These are phyloP conservation scores for Reinhardtius hippoglossoides DNA, from an alignment of 2,113 vertebrate genomes.

Conservation along the genomic window DNA sequence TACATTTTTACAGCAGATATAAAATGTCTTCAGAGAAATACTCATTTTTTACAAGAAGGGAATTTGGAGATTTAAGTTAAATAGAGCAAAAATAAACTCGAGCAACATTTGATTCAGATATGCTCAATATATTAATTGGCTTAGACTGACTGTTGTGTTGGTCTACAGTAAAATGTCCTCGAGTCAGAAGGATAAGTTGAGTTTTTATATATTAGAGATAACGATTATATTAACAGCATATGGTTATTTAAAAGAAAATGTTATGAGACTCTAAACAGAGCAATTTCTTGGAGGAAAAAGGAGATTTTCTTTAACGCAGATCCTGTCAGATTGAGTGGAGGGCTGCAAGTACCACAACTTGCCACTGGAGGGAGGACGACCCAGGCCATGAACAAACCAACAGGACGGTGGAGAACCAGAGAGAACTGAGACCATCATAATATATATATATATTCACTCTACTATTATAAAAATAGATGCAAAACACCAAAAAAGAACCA, in stretches of 20 bases:
- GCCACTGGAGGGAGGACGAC: constrained; percentile 59
- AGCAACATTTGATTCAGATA: no score
- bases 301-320: not conserved
- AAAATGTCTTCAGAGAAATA: no score
- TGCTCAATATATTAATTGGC: no score
- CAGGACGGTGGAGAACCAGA: not conserved
- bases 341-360: not conserved
- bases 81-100: no score
- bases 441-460: not conserved
- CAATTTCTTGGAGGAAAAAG: not conserved
- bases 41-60: no score
- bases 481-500: not conserved
- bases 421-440: not conserved
- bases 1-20: no score
- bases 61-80: no score
- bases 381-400: not conserved
- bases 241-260: not conserved
- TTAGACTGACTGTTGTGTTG: not conserved
- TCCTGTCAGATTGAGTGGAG: not conserved
- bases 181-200: no score
- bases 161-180: not conserved
- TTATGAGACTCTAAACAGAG: not conserved
- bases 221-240: no score
- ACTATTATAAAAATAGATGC: not conserved
- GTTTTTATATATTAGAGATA: not conserved